These are phyloP conservation scores for Phyllostomus discolor DNA, from an alignment of 2,113 vertebrate species.

Conservation along the genomic window DNA sequence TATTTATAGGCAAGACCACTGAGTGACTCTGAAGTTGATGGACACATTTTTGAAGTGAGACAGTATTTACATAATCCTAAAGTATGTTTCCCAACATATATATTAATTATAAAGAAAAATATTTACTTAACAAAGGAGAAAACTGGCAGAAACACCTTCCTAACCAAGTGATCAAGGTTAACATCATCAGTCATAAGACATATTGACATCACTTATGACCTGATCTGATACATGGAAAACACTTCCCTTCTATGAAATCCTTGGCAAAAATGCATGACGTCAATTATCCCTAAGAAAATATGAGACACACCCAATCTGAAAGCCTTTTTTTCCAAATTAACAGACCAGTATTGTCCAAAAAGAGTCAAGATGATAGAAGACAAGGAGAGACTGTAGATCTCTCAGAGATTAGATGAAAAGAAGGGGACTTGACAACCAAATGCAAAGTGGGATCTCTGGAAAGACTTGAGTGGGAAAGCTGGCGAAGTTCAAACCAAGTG, in stretches of 20 bases:
- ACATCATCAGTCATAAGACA: neutral
- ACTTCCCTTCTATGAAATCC: neutral
- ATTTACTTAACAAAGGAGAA: neutral
- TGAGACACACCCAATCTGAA: neutral
- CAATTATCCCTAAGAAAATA: neutral
- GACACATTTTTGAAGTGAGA: neutral
- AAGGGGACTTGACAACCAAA: neutral
- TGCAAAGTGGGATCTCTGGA: neutral
- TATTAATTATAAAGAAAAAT: neutral
- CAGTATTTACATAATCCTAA: neutral
- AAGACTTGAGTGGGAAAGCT: neutral
- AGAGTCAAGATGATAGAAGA: neutral
- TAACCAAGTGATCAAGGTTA: neutral
- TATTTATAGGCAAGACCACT: neutral
- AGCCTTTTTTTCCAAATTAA: neutral
- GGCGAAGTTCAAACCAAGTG: neutral
- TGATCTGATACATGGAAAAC: neutral
- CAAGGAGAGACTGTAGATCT: neutral
- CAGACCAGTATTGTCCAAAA: neutral
- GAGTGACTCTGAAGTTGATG: neutral
- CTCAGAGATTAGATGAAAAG: neutral
- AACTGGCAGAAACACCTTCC: neutral
- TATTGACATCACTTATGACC: no score
- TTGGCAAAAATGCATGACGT: neutral
- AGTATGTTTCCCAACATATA: neutral